Evolutionary conservation across 2,888 invertebrate species (phyloP), one percentile per base, ranked within the genome.

Genomic region (Hipparchia sbordonii): DNA sequence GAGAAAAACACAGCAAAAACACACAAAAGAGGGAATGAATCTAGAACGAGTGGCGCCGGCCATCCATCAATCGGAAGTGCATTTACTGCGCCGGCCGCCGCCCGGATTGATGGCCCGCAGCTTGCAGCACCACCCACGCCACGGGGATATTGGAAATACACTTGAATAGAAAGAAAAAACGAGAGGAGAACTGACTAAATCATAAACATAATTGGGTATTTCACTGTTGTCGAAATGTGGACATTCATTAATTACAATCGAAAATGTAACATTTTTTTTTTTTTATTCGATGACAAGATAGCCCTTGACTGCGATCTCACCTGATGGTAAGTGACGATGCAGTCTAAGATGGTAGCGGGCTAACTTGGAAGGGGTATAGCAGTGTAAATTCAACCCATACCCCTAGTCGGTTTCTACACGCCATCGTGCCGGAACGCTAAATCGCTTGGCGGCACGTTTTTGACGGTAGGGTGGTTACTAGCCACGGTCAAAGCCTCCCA

Each of bases 51-150:
- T 61, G 60, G 61, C 39, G 63, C 51, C 13, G 48, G 57, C 66
- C 74, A 75, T 75, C 73, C 62, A 75, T 75, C 75, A 73, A 73
- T 71, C 69, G 75, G 70, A 71, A 75, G 71, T 71, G 73, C 69
- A 66, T 72, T 74, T 57, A 60, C 71, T 56, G 61, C 60, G 62
- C 10, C 63, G 66, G 52, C 13, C 54, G 66, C 39, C 65, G 9
- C 10, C 45, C 23, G 67, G 69, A 73, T 73, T 70, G 70, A 73
- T 67, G 73, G 61, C 52, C 60, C 9, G 6, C 45, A 54, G 33
- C 52, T 13, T 13, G 39, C 9, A 45, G 6, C 6, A 51, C 57
- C 13, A 23, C 57, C 57, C 23, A 0, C 8, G 8, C 8, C 23
- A 46, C 51, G 33, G 51, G 63, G 13, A 51, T 51, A 63, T 63